Evolutionary conservation across 1,140 invertebrate genomes (phyloP).

Genomic region (Rhyzopertha dominica): DNA sequence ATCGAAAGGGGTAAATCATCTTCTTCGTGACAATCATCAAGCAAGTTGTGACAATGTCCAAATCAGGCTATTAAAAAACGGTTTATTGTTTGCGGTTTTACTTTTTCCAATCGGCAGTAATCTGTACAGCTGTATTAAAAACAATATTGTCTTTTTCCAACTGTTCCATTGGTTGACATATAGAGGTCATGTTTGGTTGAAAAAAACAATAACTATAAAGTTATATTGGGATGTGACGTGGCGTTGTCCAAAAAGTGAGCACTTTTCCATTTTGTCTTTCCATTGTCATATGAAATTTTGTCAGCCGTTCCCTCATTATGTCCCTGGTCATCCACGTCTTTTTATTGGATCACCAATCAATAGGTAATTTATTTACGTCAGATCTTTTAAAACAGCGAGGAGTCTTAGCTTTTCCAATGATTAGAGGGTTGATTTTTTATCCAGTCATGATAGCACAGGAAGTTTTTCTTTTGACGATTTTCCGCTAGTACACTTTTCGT

Average conservation of each 20-base stretch:
- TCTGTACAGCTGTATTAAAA: no score
- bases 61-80: no score
- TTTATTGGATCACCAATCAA: conserved; percentile 20
- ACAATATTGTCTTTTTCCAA: no score
- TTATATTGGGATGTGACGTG: conserved; percentile 35
- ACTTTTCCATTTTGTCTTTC: conserved; percentile 43
- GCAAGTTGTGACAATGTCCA: no score
- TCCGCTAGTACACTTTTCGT: conserved; percentile 30
- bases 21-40: no score
- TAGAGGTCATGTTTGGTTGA: conserved; percentile 47
- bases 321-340: conserved; percentile 26
- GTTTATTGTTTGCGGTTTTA: no score
- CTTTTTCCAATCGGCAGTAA: no score
- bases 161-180: conserved; percentile 49
- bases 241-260: conserved; percentile 30
- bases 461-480: conserved; percentile 47
- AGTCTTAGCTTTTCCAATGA: conserved; percentile 20
- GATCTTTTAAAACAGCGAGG: conserved; percentile 18
- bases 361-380: conserved; percentile 17
- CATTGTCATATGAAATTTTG: conserved; percentile 38
- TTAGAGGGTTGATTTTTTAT: conserved; percentile 13
- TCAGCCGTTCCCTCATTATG: conserved; percentile 32
- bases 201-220: conserved; percentile 46
- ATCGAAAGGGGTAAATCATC: no score
- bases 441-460: conserved; percentile 40